phyloP scores from a whole-genome alignment of 1,140 invertebrate genomes.

The Alviniconcha marisindica region DNA sequence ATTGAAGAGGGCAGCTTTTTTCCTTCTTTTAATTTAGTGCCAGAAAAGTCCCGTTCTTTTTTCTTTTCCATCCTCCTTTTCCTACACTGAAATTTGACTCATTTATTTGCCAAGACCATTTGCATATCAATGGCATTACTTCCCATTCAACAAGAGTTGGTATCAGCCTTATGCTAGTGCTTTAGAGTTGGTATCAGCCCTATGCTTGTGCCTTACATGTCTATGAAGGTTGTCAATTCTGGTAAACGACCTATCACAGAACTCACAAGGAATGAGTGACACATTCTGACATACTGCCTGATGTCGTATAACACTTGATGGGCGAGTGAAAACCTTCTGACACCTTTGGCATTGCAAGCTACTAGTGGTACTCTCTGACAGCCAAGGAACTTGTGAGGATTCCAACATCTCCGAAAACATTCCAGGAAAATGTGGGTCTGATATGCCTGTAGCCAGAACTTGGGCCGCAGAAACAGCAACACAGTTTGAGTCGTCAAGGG shows the following conservation, averaged over 20 bases:
- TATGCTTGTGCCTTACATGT: not conserved
- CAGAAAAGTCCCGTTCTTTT: too few species aligned
- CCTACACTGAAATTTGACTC: too few species aligned
- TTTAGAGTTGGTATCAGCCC: too few species aligned
- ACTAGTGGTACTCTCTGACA: not conserved
- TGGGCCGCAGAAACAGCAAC: not conserved
- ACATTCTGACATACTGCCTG: conserved; percentile 10
- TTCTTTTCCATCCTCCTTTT: too few species aligned
- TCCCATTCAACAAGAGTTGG: too few species aligned
- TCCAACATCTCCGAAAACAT: not conserved
- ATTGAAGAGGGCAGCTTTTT: too few species aligned
- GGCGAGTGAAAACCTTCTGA: conserved; percentile 9
- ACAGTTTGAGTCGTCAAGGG: not conserved
- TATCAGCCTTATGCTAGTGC: too few species aligned
- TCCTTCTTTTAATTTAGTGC: too few species aligned
- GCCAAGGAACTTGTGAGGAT: not conserved
- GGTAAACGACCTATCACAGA: conserved; percentile 14
- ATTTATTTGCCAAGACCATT: too few species aligned
- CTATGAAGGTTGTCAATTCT: not conserved
- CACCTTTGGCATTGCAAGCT: not conserved
- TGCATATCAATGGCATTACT: too few species aligned
- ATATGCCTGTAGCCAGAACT: not conserved
- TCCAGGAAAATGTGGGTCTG: too few species aligned
- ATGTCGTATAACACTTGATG: conserved; percentile 5
- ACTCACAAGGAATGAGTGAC: not conserved